These are phyloP conservation scores for Oncorhynchus tshawytscha DNA, from an alignment of 2,113 vertebrate genomes.

Conservation along the genomic window DNA sequence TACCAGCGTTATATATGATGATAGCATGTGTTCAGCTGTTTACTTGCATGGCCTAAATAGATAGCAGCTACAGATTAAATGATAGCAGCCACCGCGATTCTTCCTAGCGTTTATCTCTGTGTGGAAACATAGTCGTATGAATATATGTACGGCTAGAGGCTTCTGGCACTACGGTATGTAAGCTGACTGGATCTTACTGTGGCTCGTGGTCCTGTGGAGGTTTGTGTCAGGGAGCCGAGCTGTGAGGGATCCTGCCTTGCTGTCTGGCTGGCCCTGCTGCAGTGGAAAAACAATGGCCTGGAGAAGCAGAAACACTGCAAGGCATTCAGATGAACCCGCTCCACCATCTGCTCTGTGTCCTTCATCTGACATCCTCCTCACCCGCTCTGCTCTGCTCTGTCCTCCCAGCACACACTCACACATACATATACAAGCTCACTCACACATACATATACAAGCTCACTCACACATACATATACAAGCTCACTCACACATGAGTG, in stretches of 20 bases:
- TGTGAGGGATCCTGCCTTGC: not conserved
- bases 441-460: not conserved
- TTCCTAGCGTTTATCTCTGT: not conserved
- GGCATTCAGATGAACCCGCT: conserved; percentile 3
- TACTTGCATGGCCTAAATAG: not conserved
- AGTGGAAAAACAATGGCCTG: conserved; percentile 11
- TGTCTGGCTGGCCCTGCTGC: not conserved
- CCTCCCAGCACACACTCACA: not conserved
- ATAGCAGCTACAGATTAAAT: no score
- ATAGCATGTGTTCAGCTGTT: no score
- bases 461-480: not conserved
- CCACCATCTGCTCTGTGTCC: conserved; percentile 39
- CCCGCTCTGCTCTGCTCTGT: conserved; percentile 22
- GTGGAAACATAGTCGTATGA: not conserved
- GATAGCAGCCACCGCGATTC: no score
- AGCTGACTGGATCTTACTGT: not conserved
- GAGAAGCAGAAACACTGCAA: not conserved
- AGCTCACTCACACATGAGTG: not conserved
- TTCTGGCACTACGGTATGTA: not conserved
- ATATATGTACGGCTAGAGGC: not conserved
- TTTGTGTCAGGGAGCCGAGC: not conserved
- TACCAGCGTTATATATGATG: no score
- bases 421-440: not conserved
- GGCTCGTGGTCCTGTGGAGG: not conserved
- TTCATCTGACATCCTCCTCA: conserved; percentile 47